A percentile compares a stretch with the other conserved stretches of the same genome.
These are phyloP conservation scores for Dione juno DNA, from an alignment of 2,888 invertebrate species.

Conservation along the genomic window DNA sequence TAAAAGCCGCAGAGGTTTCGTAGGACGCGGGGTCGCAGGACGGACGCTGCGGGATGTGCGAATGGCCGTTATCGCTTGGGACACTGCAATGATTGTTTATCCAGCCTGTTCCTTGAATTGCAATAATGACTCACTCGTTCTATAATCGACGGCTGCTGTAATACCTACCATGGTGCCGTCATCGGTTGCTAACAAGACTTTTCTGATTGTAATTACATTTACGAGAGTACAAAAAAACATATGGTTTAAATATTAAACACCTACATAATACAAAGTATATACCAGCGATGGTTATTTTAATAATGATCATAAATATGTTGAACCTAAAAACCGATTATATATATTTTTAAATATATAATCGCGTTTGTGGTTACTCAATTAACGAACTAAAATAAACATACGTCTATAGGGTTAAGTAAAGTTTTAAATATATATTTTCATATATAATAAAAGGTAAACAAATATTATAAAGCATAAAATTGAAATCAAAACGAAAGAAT, in stretches of 20 bases:
- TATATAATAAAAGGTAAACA: too few relatives aligned
- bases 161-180: conserved; percentile 49
- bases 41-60: conserved; percentile 73
- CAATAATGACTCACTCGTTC: conserved; percentile 77
- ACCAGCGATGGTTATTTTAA: neutral
- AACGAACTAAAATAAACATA: too few relatives aligned
- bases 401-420: too few relatives aligned
- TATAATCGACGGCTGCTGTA: conserved; percentile 63
- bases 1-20: conserved; percentile 23
- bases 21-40: conserved; percentile 37
- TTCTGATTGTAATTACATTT: conserved; percentile 18
- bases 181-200: conserved; percentile 36
- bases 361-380: too few relatives aligned
- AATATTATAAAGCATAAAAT: too few relatives aligned
- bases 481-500: too few relatives aligned
- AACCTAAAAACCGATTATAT: neutral
- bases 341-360: too few relatives aligned
- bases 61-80: conserved; percentile 79
- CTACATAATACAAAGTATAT: neutral
- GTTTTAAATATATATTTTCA: too few relatives aligned
- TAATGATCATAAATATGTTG: neutral
- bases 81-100: conserved; percentile 83
- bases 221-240: conserved; percentile 2
- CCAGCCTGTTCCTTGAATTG: conserved; percentile 82
- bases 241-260: neutral